Evolutionary conservation across 2,888 invertebrate species (phyloP), one percentile per base, ranked within the genome.

Genomic region (Acrobasis suavella): DNA sequence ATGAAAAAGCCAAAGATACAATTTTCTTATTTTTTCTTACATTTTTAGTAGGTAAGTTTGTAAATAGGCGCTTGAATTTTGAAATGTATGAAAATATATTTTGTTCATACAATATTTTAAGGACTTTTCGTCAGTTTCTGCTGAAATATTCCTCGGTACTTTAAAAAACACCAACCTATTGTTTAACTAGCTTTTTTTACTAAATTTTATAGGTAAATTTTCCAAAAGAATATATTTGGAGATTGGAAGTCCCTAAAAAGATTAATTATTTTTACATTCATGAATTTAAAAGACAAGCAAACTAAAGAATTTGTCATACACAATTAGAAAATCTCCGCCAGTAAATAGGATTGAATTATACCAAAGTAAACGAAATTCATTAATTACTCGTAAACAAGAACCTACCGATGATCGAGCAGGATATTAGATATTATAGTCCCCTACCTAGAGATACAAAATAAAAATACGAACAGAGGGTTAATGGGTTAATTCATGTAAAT

Each of bases 351-450:
- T 46, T n/a, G 32, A 52, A 42, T 42, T 15, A 12, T 56, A 15
- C 12, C 17, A 8, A 17, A 56, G 56, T 42, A 16, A 56, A 56
- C 38, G 14, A 56, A 22, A 56, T 56, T 56, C 56, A 56, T 56
- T 56, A 56, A 56, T 56, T 56, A 56, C 56, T 42, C 6, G 17
- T 14, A 56, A 56, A 56, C 56, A 56, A 56, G 56, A 39, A 16
- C 9, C 39, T 17, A 22, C 56, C 16, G 56, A 56, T 56, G 56
- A 56, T 56, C 22, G 56, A 56, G 55, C 55, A 56, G 42, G 56
- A 56, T 56, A 42, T 56, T 22, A 46, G 56, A 56, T 14, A 12
- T 56, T 42, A 56, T 14, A 56, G n/a, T 1, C 38, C 42, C 37
- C 38, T 54, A n/a, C 42, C 42, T 15, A 9, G 42, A 17, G 46